Percentiles rank a stretch among this genome's conserved stretches.
phyloP scores from a whole-genome alignment of 2,888 invertebrate genomes.

The Aricia artaxerxes region DNA sequence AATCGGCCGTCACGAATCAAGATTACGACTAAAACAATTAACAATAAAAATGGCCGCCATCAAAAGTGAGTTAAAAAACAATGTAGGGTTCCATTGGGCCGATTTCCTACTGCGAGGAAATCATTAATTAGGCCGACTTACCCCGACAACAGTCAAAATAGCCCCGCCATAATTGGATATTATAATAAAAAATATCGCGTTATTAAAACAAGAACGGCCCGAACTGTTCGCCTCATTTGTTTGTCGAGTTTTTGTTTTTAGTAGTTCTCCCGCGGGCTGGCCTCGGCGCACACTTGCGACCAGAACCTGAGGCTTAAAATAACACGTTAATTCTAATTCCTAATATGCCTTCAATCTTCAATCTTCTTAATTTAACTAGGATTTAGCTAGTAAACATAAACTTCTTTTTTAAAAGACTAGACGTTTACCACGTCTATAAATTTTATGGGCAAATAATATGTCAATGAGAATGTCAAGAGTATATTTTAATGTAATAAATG shows the following conservation, averaged over 20 bases:
- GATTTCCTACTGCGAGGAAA: conserved; percentile 62
- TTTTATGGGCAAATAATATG: no score
- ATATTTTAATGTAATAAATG: neutral
- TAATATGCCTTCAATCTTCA: no score
- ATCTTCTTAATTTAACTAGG: no score
- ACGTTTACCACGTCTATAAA: no score
- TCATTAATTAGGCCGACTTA: conserved; percentile 76
- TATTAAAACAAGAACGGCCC: conserved; percentile 60
- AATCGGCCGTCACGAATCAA: neutral
- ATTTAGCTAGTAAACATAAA: no score
- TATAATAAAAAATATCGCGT: conserved; percentile 65
- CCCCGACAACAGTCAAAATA: conserved; percentile 63
- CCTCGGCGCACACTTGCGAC: conserved; percentile 11
- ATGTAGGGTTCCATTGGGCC: conserved; percentile 40
- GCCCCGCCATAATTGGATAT: conserved; percentile 74
- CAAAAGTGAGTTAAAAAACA: conserved; percentile 33
- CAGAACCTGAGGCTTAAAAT: neutral
- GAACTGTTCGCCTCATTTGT: conserved; percentile 67
- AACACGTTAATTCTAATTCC: no score
- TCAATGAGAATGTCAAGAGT: neutral
- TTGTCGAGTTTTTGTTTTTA: conserved; percentile 38
- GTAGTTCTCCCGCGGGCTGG: neutral
- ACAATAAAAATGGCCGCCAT: conserved; percentile 35
- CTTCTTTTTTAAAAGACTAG: no score
- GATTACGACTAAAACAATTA: conserved; percentile 23